These are phyloP conservation scores for Campylomormyrus tamandua DNA, from an alignment of 2,113 vertebrate species.

Conservation along the genomic window DNA sequence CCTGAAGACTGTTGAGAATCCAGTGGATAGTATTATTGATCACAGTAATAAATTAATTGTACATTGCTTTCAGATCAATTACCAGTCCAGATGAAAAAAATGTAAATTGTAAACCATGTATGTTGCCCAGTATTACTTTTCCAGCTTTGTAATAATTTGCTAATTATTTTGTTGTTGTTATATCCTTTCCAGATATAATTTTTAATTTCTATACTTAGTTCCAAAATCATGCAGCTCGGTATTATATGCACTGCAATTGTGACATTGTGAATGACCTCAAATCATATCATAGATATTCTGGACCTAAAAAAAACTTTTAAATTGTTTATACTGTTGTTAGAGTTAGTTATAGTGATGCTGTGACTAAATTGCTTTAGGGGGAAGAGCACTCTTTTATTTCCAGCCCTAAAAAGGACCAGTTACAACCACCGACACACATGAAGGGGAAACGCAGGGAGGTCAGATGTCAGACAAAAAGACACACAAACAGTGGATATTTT, in stretches of 20 bases:
- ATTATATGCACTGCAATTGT: neutral
- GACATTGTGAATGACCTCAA: neutral
- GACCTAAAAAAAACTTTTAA: neutral
- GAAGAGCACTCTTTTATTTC: neutral
- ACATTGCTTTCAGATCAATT: neutral
- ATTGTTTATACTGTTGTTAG: neutral
- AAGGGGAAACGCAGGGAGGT: neutral
- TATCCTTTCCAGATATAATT: neutral
- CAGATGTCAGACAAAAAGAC: no score
- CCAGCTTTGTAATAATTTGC: neutral
- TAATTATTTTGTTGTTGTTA: neutral
- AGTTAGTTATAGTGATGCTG: neutral
- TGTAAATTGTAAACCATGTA: neutral
- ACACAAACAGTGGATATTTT: neutral
- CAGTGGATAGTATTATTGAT: neutral
- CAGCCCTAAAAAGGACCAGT: neutral
- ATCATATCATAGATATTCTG: neutral
- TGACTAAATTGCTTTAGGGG: neutral
- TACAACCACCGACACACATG: neutral
- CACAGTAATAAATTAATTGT: neutral
- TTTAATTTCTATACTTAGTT: neutral
- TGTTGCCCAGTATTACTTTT: neutral
- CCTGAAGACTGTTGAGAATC: neutral
- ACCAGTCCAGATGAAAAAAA: neutral
- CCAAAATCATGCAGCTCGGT: neutral